phyloP scores from a whole-genome alignment of 1,140 invertebrate species.

The Sitodiplosis mosellana region DNA sequence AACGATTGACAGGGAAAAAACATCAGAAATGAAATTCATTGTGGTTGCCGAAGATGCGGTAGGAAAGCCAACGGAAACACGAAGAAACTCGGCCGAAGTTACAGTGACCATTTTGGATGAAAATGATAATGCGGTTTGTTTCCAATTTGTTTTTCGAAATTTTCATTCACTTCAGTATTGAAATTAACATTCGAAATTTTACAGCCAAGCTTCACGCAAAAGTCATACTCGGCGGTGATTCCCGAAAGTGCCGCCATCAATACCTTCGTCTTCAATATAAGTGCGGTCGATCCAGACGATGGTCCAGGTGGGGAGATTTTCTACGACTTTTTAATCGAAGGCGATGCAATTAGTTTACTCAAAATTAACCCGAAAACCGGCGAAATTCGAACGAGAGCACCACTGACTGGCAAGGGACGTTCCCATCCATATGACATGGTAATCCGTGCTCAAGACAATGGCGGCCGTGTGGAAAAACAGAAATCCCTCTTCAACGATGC shows the following conservation, averaged over 20 bases:
- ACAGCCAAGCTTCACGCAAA: slow-evolving; percentile 23
- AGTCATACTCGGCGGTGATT: slow-evolving; percentile 28
- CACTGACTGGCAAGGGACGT: slow-evolving; percentile 56
- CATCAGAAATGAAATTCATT: slow-evolving; percentile 44
- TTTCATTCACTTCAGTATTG: not conserved
- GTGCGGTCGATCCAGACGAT: slow-evolving; percentile 60
- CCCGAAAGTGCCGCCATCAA: slow-evolving; percentile 52
- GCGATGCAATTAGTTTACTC: slow-evolving; percentile 48
- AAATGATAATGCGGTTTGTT: slow-evolving; percentile 49
- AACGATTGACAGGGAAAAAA: slow-evolving; percentile 53
- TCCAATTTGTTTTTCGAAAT: slow-evolving; percentile 24
- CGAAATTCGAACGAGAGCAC: slow-evolving; percentile 39
- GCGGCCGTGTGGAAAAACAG: slow-evolving; percentile 30
- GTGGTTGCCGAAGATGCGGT: slow-evolving; percentile 57
- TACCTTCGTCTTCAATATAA: slow-evolving; percentile 48
- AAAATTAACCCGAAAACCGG: slow-evolving; percentile 47
- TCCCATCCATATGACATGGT: slow-evolving; percentile 51
- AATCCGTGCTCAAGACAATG: slow-evolving; percentile 50
- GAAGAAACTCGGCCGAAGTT: slow-evolving; percentile 40
- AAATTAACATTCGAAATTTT: not conserved
- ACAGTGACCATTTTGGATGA: slow-evolving; percentile 58
- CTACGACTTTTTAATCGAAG: slow-evolving; percentile 52
- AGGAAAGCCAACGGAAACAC: slow-evolving; percentile 37
- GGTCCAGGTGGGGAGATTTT: slow-evolving; percentile 42
- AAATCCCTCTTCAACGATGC: slow-evolving; percentile 36